A percentile compares a stretch with the other conserved stretches of the same genome.
Conservation (phyloP, 2,797 vertebrate genomes). For the Sebastes steindachneri region DNA sequence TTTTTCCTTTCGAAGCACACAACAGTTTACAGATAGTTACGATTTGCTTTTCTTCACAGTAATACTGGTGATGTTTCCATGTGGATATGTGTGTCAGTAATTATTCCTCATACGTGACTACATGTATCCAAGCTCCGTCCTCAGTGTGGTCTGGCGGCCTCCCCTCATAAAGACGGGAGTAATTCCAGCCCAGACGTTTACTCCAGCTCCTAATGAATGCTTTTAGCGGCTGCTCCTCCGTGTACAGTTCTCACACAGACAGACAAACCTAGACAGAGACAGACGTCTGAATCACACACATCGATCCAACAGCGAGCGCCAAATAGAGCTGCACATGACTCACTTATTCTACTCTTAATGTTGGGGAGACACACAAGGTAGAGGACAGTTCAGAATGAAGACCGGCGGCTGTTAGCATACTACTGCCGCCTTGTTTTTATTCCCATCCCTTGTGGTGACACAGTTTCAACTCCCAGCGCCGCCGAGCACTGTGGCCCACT, state of each 20-base stretch:
- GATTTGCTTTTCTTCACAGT: not conserved
- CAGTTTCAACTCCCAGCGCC: constrained; percentile 64
- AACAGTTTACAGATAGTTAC: not conserved
- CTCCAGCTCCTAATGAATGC: constrained; percentile 50
- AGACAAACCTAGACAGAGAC: constrained; percentile 19
- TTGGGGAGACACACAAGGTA: not conserved
- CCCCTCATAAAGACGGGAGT: constrained; percentile 42
- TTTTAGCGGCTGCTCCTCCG: constrained; percentile 34
- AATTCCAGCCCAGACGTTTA: constrained; percentile 51
- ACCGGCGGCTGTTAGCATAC: constrained; percentile 14
- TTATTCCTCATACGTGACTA: not conserved
- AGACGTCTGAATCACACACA: constrained; percentile 8
- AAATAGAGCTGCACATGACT: not conserved
- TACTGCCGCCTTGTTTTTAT: not conserved
- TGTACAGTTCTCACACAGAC: not conserved
- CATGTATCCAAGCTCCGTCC: not conserved
- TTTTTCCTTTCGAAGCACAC: not conserved
- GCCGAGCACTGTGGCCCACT: constrained; percentile 71
- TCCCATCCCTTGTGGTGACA: constrained; percentile 57
- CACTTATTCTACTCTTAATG: not conserved
- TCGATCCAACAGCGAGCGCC: not conserved
- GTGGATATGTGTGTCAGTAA: not conserved
- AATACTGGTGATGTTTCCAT: not conserved
- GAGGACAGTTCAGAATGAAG: not conserved
- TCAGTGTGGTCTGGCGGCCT: constrained; percentile 17